Evolutionary conservation across 2,113 vertebrate genomes (phyloP), one percentile per base, ranked within the genome.

Genomic region (Leucopsar rothschildi): DNA sequence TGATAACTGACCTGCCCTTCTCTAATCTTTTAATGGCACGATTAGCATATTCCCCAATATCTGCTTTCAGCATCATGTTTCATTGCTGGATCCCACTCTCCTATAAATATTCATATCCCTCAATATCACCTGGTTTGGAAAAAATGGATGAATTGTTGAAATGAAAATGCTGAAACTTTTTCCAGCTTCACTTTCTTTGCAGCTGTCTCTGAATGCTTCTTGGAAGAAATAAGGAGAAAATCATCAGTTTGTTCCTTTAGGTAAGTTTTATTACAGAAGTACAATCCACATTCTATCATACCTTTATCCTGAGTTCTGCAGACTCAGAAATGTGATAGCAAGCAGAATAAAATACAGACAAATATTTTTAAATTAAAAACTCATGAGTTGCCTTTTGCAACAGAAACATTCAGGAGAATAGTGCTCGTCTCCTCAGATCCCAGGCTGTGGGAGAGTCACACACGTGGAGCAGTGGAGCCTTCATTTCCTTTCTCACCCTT

Each of bases 401-500:
- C 47, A 86, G 56, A 78, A 95, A 52, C 10, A 21, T 63, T 80
- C 21, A 25, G 10, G 12, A 49, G 55, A 57, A 72, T 12, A 42
- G 12, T 40, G 7, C 33, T 83, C 66, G 24, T 55, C 21, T 70
- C 7, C 21, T 52, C 47, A 35, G 68, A 42, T 88, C 28, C 23
- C 55, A 68, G 33, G 23, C 5, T 63, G 15, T 4, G 5, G 53
- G 3, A 8, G 4, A 7, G 6, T 56, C 37, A 70, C 1, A 1
- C 12, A 68, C 22, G 22, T 64, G 8, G 15, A 75, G 56, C 3
- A 66, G 6, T 2, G 19, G 6, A 70, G 31, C 9, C 31, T 59
- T 77, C 6, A 31, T 73, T 86, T 92, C 47, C 25, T 63, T 15
- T 57, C n/a, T 66, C 39, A 57, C 8, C 18, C 12, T 39, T 60